A percentile compares a stretch with the other conserved stretches of the same genome.
Evolutionary conservation across 2,888 invertebrate genomes (phyloP).

Genomic region (Carabus problematicus): DNA sequence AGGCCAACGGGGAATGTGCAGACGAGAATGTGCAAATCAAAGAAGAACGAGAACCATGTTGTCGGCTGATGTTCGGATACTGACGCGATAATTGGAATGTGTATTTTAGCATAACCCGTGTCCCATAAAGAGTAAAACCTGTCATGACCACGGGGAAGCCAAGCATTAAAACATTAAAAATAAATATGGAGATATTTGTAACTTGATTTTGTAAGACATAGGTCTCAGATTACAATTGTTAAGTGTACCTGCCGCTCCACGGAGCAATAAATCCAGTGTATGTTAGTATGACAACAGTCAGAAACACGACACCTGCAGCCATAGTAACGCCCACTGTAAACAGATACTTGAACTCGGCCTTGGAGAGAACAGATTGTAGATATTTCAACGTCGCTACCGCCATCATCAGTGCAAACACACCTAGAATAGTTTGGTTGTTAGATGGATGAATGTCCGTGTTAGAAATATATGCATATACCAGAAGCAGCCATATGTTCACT

Average conservation of each 20-base stretch:
- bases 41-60: slow-evolving; percentile 99
- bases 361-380: slow-evolving; percentile 84
- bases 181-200: neutral
- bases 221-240: neutral
- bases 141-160: slow-evolving; percentile 31
- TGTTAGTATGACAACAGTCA: slow-evolving; percentile 87
- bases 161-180: neutral
- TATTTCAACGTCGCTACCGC: slow-evolving; percentile 88
- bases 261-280: slow-evolving; percentile 96
- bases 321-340: slow-evolving; percentile 79
- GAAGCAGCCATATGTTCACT: slow-evolving; percentile 99
- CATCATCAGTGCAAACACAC: slow-evolving; percentile 93
- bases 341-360: slow-evolving; percentile 88
- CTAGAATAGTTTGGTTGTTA: slow-evolving; percentile 60
- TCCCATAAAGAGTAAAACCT: slow-evolving; percentile 99
- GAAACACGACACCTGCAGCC: slow-evolving; percentile 81
- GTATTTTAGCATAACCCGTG: slow-evolving; percentile 98
- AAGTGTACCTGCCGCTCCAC: slow-evolving; percentile 79
- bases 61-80: slow-evolving; percentile 99
- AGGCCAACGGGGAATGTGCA: slow-evolving; percentile 97
- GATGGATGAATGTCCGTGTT: too few relatives aligned
- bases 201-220: neutral
- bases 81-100: slow-evolving; percentile 98
- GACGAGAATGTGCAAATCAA: slow-evolving; percentile 95
- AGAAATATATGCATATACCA: slow-evolving; percentile 61